These are phyloP conservation scores for Camponotus vicinus DNA, from an alignment of 1,140 invertebrate genomes.

Conservation along the genomic window DNA sequence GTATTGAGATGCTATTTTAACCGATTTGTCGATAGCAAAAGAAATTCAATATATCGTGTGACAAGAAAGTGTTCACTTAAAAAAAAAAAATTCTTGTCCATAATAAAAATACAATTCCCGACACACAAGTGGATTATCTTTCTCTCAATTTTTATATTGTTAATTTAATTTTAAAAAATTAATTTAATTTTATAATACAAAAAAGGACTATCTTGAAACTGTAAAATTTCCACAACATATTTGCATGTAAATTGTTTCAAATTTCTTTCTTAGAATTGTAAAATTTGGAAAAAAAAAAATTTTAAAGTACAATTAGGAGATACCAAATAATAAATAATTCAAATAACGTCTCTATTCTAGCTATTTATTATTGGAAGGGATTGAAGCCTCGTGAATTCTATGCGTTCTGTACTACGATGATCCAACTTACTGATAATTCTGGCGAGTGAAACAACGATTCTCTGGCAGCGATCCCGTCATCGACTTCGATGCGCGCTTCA, in stretches of 20 bases:
- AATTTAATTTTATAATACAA: background rate
- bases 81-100: background rate
- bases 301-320: background rate
- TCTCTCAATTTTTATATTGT: background rate
- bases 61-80: background rate
- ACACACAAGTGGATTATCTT: background rate
- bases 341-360: background rate
- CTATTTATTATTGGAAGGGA: background rate
- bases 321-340: background rate
- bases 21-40: background rate
- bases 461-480: constrained; percentile 58
- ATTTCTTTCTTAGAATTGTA: background rate
- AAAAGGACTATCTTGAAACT: background rate
- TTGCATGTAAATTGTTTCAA: background rate
- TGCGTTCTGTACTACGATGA: background rate
- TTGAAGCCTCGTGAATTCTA: background rate
- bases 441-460: constrained; percentile 29
- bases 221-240: background rate
- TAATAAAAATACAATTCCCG: background rate
- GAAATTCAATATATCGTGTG: background rate
- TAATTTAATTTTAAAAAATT: no score
- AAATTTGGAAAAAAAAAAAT: background rate
- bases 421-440: constrained; percentile 55
- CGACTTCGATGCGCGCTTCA: background rate
- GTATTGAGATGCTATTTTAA: background rate